phyloP scores from a whole-genome alignment of 37 sponge, comb jelly and placozoan genomes.

The Geodia barretti region DNA sequence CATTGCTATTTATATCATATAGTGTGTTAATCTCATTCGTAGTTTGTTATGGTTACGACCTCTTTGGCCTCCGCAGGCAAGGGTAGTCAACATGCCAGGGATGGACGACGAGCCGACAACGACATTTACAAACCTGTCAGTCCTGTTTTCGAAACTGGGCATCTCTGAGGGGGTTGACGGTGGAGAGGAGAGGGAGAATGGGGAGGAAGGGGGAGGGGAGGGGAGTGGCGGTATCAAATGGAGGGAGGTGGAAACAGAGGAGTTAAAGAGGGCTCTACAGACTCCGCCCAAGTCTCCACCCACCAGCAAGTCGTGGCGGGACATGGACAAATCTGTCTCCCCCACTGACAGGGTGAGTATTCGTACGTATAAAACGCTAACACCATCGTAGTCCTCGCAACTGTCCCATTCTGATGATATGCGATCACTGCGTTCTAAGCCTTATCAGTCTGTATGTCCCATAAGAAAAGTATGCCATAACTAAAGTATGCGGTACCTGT shows the following conservation, averaged over 20 bases:
- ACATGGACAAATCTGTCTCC: too few species aligned
- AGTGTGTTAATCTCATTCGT: not conserved
- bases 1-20: not conserved
- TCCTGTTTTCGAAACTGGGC: slow-evolving; percentile 49
- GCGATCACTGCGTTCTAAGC: too few species aligned
- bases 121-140: slow-evolving; percentile 51
- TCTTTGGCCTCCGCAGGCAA: slow-evolving; percentile 37
- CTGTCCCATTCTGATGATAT: too few species aligned
- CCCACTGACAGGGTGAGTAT: too few species aligned
- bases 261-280: not conserved
- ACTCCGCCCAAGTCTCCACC: not conserved
- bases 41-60: not conserved
- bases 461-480: too few species aligned
- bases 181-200: not conserved
- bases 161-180: slow-evolving; percentile 8
- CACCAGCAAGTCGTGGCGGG: not conserved
- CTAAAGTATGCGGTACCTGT: too few species aligned
- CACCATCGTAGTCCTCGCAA: too few species aligned
- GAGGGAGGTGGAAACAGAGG: slow-evolving; percentile 12
- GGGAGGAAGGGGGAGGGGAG: not conserved
- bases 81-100: slow-evolving; percentile 66
- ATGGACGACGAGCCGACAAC: slow-evolving; percentile 77
- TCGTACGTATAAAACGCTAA: too few species aligned
- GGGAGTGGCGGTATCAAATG: not conserved
- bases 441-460: too few species aligned